Conservation (phyloP, 2,888 invertebrate species). For the Cheilosia soror region DNA sequence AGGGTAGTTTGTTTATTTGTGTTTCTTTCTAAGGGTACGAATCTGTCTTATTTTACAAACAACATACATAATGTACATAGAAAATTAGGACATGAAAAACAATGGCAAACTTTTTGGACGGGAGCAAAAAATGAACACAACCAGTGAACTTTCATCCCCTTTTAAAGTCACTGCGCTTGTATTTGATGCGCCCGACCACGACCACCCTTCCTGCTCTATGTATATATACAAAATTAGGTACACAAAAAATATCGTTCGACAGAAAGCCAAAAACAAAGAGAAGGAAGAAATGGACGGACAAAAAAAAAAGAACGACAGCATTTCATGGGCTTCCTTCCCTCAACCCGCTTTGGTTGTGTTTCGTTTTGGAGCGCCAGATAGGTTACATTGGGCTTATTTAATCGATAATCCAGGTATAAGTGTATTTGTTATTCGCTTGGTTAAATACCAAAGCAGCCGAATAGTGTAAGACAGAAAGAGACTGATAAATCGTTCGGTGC, state of each 20-base stretch:
- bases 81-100: conserved; percentile 65
- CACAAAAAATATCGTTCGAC: not conserved
- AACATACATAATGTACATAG: conserved; percentile 12
- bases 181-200: conserved; percentile 1
- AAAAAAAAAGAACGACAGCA: conserved; percentile 45
- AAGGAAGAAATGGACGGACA: not conserved
- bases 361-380: conserved; percentile 44
- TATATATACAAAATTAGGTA: conserved; percentile 34
- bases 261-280: not conserved
- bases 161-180: conserved; percentile 58
- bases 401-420: conserved; percentile 73
- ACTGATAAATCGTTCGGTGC: conserved; percentile 14
- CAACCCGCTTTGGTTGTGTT: conserved; percentile 29
- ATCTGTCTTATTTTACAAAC: conserved; percentile 9
- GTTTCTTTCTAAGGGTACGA: not conserved
- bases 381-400: conserved; percentile 70
- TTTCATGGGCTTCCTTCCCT: conserved; percentile 62
- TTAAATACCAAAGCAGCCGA: conserved; percentile 50
- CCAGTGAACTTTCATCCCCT: conserved; percentile 62
- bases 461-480: conserved; percentile 33
- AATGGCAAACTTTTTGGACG: conserved; percentile 35
- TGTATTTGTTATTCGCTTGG: conserved; percentile 58
- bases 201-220: conserved; percentile 2
- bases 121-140: conserved; percentile 1
- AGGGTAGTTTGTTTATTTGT: conserved; percentile 54